Evolutionary conservation across 2,113 vertebrate genomes (phyloP).

Genomic region (Prionailurus viverrinus): DNA sequence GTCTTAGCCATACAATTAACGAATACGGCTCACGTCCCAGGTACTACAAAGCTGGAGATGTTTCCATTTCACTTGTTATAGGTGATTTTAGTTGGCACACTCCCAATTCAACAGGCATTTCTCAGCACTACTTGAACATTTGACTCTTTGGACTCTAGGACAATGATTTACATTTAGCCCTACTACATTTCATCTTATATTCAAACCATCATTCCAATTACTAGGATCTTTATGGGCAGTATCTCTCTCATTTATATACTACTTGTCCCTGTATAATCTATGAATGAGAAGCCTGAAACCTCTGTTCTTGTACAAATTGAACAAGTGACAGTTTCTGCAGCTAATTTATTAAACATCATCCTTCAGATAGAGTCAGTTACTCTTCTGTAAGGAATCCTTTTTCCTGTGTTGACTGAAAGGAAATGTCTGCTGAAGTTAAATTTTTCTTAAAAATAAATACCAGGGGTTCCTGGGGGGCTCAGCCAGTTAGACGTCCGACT

Average conservation of each 20-base stretch:
- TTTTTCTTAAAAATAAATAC: slow-evolving; percentile 57
- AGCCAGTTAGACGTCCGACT: too few relatives aligned
- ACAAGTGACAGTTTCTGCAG: not conserved
- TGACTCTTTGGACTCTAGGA: not conserved
- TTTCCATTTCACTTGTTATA: not conserved
- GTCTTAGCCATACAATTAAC: not conserved
- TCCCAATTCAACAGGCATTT: slow-evolving; percentile 27
- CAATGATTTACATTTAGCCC: not conserved
- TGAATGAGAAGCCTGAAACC: not conserved
- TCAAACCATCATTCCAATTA: not conserved
- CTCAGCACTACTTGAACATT: not conserved
- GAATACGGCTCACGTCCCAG: not conserved
- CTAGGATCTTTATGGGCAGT: not conserved
- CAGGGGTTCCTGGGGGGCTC: too few relatives aligned
- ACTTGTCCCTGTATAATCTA: not conserved
- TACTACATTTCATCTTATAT: not conserved
- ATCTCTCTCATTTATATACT: not conserved
- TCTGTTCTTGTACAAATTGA: not conserved
- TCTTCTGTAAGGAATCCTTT: not conserved
- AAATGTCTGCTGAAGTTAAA: not conserved
- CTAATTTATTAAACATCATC: not conserved
- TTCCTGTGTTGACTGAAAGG: not conserved
- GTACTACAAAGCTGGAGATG: not conserved
- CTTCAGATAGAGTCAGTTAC: not conserved
- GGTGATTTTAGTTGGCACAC: not conserved